Percentiles rank a stretch among this genome's conserved stretches.
phyloP scores from a whole-genome alignment of 2,113 vertebrate genomes.

The Zosterops hypoxanthus region DNA sequence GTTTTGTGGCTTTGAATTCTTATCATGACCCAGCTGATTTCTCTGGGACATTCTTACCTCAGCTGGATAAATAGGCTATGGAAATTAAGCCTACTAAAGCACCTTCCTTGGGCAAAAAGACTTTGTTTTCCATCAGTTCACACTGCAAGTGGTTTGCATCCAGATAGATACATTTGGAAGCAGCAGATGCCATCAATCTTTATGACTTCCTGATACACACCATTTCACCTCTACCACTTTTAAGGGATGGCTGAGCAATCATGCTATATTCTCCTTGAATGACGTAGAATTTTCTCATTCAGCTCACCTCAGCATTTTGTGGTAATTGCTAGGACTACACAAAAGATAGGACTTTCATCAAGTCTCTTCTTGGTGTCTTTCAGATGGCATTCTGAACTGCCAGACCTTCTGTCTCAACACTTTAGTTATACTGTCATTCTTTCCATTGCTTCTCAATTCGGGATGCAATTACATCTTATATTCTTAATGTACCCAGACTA shows the following conservation, averaged over 20 bases:
- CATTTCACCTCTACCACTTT: slow-evolving; percentile 84
- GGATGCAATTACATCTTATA: not conserved
- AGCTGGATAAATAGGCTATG: slow-evolving; percentile 71
- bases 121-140: slow-evolving; percentile 75
- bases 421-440: not conserved
- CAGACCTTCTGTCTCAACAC: not conserved
- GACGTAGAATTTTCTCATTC: slow-evolving; percentile 66
- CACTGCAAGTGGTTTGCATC: slow-evolving; percentile 77
- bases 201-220: slow-evolving; percentile 84
- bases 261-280: slow-evolving; percentile 75
- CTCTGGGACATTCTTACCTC: slow-evolving; percentile 71
- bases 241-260: slow-evolving; percentile 81
- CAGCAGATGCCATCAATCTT: slow-evolving; percentile 78
- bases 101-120: slow-evolving; percentile 64
- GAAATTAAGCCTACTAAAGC: slow-evolving; percentile 74
- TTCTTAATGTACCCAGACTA: not conserved
- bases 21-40: slow-evolving; percentile 78
- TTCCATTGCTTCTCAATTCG: not conserved
- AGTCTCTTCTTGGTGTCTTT: not conserved
- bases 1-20: slow-evolving; percentile 79
- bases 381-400: not conserved
- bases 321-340: not conserved
- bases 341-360: not conserved
- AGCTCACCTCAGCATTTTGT: slow-evolving; percentile 50
- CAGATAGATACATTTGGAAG: slow-evolving; percentile 67